These are phyloP conservation scores for Opisthocomus hoazin DNA, from an alignment of 2,113 vertebrate species.

Conservation along the genomic window DNA sequence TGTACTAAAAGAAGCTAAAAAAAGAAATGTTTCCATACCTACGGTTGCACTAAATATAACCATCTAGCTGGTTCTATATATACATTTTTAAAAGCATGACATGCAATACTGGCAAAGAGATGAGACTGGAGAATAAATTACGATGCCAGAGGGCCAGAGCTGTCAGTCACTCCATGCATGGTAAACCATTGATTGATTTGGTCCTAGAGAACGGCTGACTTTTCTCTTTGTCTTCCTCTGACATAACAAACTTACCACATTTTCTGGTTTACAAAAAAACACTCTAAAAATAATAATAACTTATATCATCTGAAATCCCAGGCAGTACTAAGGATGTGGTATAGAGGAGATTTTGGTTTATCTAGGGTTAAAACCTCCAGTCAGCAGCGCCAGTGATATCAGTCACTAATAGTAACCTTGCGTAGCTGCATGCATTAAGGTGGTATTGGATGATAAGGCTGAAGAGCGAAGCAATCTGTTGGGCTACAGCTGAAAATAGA, in stretches of 20 bases:
- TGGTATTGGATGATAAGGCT: conserved; percentile 55
- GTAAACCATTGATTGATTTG: conserved; percentile 7
- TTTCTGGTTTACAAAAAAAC: neutral
- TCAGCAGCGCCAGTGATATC: neutral
- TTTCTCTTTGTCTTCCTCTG: conserved; percentile 16
- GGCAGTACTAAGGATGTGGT: neutral
- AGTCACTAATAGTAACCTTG: conserved; percentile 56
- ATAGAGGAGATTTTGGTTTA: neutral
- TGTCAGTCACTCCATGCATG: neutral
- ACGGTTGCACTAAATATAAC: neutral
- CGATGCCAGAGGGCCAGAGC: neutral
- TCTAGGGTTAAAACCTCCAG: conserved; percentile 1
- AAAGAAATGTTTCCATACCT: neutral
- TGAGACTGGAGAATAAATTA: conserved; percentile 46
- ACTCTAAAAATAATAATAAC: neutral
- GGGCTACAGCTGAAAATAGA: conserved; percentile 34
- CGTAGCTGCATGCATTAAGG: conserved; percentile 44
- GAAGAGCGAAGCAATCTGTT: conserved; percentile 27
- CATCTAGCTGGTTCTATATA: neutral
- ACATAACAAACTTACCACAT: neutral
- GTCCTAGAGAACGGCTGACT: neutral
- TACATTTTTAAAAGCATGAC: conserved; percentile 13
- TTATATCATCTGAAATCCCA: neutral
- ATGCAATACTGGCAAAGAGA: neutral
- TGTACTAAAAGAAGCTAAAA: conserved; percentile 15